Base-by-base conservation (phyloP, 2,797 vertebrate genomes). In the Podarcis siculus region DNA sequence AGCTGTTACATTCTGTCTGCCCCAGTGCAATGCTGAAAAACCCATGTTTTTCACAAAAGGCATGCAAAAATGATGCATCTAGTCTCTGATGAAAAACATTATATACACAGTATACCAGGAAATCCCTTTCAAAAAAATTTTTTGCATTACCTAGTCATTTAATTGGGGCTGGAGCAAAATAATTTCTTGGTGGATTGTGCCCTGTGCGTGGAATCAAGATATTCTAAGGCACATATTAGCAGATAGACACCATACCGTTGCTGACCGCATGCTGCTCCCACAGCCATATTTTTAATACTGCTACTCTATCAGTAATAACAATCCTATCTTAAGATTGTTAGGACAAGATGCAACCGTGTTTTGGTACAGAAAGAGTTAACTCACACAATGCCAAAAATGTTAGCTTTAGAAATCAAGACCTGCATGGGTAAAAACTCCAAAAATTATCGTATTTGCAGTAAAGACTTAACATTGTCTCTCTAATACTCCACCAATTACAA, bases 181-280 rank as follows among this genome's bases (percentile, higher is more conserved):
- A 83, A 71, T 15, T 39, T 77, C 32, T 5, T 49, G 5, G 21
- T 72, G n/a, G 30, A 64, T 64, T 78, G 6, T 75, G 37, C 30
- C 15, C 30, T 72, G 87, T 80, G 69, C 91, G 86, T 92, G 78
- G n/a, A 94, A 92, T 85, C 81, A 82, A 94, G 83, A 90, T 92
- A 94, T 91, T 89, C 82, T 94, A 30, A 86, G 88, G 91, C 45
- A 91, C 9, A 25, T 88, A 67, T 86, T 90, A 86, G 80, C 49
- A 95, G 55, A 67, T 71, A 83, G 90, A 58, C 9, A 92, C 67
- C 17, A 37, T 37, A 85, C 88, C 92, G 79, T 80, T 92, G 58
- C 89, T 37, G 93, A 92, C 92, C 32, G 35, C 3, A 87, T 19
- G 76, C 79, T 25, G 7, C 78, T 90, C 83, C 8, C 72, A 67